phyloP scores from a whole-genome alignment of 2,888 invertebrate genomes.

The Plagodis dolabraria region DNA sequence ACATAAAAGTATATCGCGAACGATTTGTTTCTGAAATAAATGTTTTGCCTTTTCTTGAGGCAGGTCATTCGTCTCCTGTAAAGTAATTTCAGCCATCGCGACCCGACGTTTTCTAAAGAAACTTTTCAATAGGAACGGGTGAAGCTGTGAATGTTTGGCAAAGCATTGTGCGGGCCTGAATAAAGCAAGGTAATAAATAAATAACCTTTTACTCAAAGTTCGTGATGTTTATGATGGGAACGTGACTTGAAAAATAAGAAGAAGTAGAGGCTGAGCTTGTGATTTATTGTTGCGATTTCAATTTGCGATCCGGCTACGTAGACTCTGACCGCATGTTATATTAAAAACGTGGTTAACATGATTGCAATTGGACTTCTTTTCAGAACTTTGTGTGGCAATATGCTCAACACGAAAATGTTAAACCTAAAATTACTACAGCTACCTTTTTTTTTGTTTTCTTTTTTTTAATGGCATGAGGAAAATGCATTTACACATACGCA shows the following conservation, averaged over 20 bases:
- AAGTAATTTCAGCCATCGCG: constrained; percentile 32
- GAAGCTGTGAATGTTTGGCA: constrained; percentile 12
- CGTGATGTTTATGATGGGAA: constrained; percentile 1
- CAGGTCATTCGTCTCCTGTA: constrained; percentile 39
- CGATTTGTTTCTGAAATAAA: constrained; percentile 41
- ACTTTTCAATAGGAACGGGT: constrained; percentile 28
- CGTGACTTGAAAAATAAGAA: constrained; percentile 2
- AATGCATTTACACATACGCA: too few relatives aligned
- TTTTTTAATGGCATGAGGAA: too few relatives aligned
- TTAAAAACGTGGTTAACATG: too few relatives aligned
- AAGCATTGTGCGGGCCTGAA: constrained; percentile 14
- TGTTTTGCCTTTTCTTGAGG: constrained; percentile 31
- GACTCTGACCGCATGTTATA: too few relatives aligned
- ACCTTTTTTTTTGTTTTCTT: too few relatives aligned
- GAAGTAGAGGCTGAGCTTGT: neutral
- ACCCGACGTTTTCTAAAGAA: constrained; percentile 28
- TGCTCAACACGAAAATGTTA: too few relatives aligned
- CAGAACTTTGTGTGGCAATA: too few relatives aligned
- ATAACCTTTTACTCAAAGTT: constrained; percentile 16
- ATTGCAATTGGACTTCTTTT: too few relatives aligned
- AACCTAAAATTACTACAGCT: too few relatives aligned
- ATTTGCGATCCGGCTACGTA: too few relatives aligned
- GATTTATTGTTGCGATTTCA: neutral
- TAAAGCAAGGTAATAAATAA: constrained; percentile 10
- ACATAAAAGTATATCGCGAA: constrained; percentile 16